Evolutionary conservation across 2,888 invertebrate species (phyloP).

Genomic region (Cacoxenus indagator): DNA sequence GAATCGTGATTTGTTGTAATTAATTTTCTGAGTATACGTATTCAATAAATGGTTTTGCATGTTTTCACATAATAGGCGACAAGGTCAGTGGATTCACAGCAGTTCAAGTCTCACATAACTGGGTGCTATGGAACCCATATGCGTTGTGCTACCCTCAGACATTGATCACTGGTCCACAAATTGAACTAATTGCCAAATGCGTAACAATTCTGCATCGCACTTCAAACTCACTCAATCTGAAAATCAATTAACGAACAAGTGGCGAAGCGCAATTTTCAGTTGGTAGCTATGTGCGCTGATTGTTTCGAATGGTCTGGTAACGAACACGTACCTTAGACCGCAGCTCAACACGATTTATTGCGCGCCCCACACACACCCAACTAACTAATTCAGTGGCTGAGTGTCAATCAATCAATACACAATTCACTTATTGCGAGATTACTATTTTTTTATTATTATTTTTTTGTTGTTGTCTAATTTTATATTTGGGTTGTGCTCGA

Average conservation of each 20-base stretch:
- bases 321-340: too few relatives aligned
- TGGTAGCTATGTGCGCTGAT: not conserved
- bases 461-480: not conserved
- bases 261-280: not conserved
- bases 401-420: not conserved
- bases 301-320: not conserved
- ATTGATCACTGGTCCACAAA: not conserved
- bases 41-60: not conserved
- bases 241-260: slow-evolving; percentile 4
- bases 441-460: too few relatives aligned
- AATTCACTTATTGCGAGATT: too few relatives aligned
- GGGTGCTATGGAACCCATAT: not conserved
- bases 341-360: not conserved
- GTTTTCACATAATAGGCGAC: not conserved
- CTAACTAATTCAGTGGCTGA: not conserved
- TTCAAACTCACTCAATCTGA: not conserved
- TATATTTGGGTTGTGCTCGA: not conserved
- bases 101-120: not conserved
- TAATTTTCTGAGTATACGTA: not conserved
- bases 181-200: not conserved
- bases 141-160: too few relatives aligned
- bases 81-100: not conserved
- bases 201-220: not conserved
- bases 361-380: not conserved
- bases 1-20: not conserved